Base-by-base conservation (phyloP, 2,888 invertebrate species). In the Xestia rhomboidea region DNA sequence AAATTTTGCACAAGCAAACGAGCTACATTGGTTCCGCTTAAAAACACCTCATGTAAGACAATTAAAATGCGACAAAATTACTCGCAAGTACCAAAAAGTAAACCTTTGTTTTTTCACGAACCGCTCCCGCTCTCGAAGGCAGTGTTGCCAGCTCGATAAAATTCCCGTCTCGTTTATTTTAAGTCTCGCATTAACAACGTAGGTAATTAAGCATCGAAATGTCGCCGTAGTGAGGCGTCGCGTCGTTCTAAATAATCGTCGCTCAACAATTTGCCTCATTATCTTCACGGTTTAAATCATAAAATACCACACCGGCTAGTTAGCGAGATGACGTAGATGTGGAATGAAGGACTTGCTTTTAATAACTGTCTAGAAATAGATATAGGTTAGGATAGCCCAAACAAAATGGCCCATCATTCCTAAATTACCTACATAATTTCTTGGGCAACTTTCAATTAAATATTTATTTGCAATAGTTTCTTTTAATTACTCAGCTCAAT, bases 181-280 rank as follows among this genome's bases (percentile, higher is more conserved):
- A 89, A 93, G 91, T 91, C 91, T 89, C 87, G 89, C 93, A 92
- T 94, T 94, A 94, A 94, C 93, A 92, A 88, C 90, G 87, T 82
- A 73, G 92, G 94, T 95, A 95, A 96, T 95, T 95, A 95, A 95
- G 93, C 94, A 95, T 93, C 93, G 92, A 94, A 94, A 94, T 94
- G 94, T 95, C 93, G 92, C 90, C 88, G 89, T 89, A 85, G 89
- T 87, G 84, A 93, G 94, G 94, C 94, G 93, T 94, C 92, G 94
- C 94, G 93, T 94, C 92, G 92, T 89, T 87, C 89, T 94, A 94
- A 94, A 93, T 93, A 93, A 94, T 94, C 92, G 91, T 89, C 87
- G 77, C 87, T 87, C 83, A 86, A 89, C 83, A 88, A 87, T 87
- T 89, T 87, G 87, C 87, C 85, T 87, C 76, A 80, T 87, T 87